phyloP scores from a whole-genome alignment of 2,113 vertebrate genomes.

The Cygnus atratus region DNA sequence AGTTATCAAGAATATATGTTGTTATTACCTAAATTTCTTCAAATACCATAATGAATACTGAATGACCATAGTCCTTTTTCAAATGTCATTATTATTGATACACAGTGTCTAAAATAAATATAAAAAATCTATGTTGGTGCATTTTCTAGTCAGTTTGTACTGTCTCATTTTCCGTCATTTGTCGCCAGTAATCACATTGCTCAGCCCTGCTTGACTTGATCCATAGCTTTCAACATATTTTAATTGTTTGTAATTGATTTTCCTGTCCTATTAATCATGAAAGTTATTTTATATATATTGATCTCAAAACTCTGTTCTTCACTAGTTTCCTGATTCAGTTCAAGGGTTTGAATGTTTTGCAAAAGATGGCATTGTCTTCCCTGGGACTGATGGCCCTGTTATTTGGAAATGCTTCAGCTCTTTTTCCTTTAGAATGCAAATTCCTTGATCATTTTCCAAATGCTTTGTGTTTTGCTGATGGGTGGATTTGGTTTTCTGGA shows the following conservation, averaged over 20 bases:
- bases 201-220: not conserved
- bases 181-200: not conserved
- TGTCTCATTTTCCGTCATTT: slow-evolving; percentile 13
- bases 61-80: not conserved
- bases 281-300: not conserved
- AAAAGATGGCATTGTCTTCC: not conserved
- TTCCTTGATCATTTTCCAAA: not conserved
- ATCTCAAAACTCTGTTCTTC: not conserved
- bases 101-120: not conserved
- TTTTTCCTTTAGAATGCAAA: not conserved
- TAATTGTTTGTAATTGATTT: slow-evolving; percentile 31
- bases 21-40: not conserved
- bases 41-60: not conserved
- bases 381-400: not conserved
- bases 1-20: not conserved
- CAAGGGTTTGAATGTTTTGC: not conserved
- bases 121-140: not conserved
- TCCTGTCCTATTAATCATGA: not conserved
- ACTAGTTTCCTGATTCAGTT: not conserved
- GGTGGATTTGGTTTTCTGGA: not conserved
- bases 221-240: slow-evolving; percentile 9
- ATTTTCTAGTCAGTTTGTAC: not conserved
- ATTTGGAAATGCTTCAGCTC: not conserved
- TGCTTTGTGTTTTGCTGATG: not conserved
- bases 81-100: not conserved